Base-by-base conservation (phyloP, 2,888 invertebrate genomes). In the Limenitis camilla region DNA sequence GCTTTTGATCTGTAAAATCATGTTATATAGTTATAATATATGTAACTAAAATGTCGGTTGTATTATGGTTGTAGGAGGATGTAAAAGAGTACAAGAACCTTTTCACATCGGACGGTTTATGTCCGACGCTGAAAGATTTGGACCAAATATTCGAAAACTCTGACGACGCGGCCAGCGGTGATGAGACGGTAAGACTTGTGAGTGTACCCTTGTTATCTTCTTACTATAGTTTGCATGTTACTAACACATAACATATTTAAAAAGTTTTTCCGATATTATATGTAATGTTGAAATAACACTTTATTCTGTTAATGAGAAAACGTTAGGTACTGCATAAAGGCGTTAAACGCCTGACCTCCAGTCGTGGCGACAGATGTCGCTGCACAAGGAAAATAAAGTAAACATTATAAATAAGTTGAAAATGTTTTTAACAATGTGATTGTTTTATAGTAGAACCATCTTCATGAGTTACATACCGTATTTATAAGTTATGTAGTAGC, bases 61-160 rank as follows among this genome's bases (percentile, higher is more conserved):
- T 40, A 31, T 28, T 32, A 30, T 36, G 8, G 33, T 50, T 50
- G 6, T 64, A 90, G 81, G 89, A 89, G 58, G 88, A 89, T 57
- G 74, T 76, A 40, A 88, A 88, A 69, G 82, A 88, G 68, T 88
- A 90, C 71, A 92, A 92, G 68, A 93, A 94, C 77, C 88, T 96
- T 33, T 96, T 93, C 73, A 96, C 96, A 40, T 94, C 92, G 65
- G 95, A 96, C 83, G 97, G 97, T 30, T 90, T 98, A 33, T 94
- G 94, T 76, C 93, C 96, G 40, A 95, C 95, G 40, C 92, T 93
- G 64, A 93, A 94, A 72, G 98, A 98, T 86, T 90, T 98, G 64
- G 97, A 98, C 71, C 95, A 97, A 78, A 93, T 98, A 71, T 98
- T 98, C 85, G 96, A 96, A 76, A 95, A 96, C 76, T 95, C 95